Percentiles rank a stretch among this genome's conserved stretches.
phyloP scores from a whole-genome alignment of 2,888 invertebrate species.

The Leptopilina myrica region DNA sequence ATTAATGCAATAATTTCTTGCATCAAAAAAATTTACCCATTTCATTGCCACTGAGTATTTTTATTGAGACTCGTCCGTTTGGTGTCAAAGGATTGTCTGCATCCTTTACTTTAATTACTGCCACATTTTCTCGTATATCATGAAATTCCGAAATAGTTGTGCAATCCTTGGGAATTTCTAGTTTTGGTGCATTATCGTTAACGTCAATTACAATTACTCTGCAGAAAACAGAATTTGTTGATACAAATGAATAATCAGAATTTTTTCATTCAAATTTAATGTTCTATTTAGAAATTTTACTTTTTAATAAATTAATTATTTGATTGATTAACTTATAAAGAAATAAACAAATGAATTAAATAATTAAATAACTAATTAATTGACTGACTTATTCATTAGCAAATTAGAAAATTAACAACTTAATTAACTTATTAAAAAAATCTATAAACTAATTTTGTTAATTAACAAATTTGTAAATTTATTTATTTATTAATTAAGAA shows the following conservation, averaged over 20 bases:
- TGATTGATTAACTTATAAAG: too few relatives aligned
- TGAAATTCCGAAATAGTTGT: slow-evolving; percentile 93
- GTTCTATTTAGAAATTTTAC: too few relatives aligned
- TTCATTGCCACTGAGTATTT: slow-evolving; percentile 85
- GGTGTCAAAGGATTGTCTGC: slow-evolving; percentile 88
- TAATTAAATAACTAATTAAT: too few relatives aligned
- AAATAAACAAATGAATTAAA: too few relatives aligned
- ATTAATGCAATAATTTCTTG: too few relatives aligned
- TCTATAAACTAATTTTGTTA: background rate
- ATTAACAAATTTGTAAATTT: too few relatives aligned
- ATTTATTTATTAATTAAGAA: too few relatives aligned
- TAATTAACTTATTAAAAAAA: too few relatives aligned
- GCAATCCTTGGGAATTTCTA: slow-evolving; percentile 84
- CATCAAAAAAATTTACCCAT: slow-evolving; percentile 76
- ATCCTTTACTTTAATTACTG: slow-evolving; percentile 88
- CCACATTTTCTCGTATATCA: slow-evolving; percentile 86
- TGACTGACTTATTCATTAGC: too few relatives aligned
- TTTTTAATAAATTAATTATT: background rate
- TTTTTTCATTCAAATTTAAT: too few relatives aligned
- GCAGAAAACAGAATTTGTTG: slow-evolving; percentile 65
- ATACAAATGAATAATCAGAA: slow-evolving; percentile 5
- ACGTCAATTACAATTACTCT: slow-evolving; percentile 90
- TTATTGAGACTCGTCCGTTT: slow-evolving; percentile 88
- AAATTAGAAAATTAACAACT: too few relatives aligned
- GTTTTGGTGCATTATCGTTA: slow-evolving; percentile 89